Evolutionary conservation across 2,113 vertebrate species (phyloP), one percentile per base, ranked within the genome.

Genomic region (Cygnus atratus): DNA sequence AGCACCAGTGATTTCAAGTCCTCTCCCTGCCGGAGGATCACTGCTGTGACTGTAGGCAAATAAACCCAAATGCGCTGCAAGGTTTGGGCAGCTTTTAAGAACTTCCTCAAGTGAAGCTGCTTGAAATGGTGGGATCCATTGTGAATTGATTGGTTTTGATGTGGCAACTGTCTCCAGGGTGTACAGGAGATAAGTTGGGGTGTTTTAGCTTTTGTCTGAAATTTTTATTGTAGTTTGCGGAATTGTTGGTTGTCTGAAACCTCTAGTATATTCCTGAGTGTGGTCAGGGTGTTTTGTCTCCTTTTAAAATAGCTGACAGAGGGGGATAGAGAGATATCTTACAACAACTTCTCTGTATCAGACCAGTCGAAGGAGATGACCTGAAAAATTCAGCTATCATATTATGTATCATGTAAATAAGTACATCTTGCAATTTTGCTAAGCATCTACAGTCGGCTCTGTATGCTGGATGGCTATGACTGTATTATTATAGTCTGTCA

Each of bases 401-500:
- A 37, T 17, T 58, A 41, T 5, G 1, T 79, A 74, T 79, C 88
- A 90, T 79, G 66, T 44, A 79, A 95, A 78, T 94, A 96, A 96
- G 92, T 92, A 57, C 71, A 87, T 94, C 90, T 84, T 90, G 75
- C 57, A 37, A 17, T 83, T 48, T 88, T 95, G 90, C 76, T 93
- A 93, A 95, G 74, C 65, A 57, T 35, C 72, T 80, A 31, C 58
- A 86, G 44, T 83, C 5, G 9, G 35, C 59, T 73, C 21, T 83
- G 54, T 79, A 26, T 44, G 33, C 6, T 0, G 15, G 57, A 79
- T 91, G 59, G 82, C 71, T 90, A 77, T 77, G 90, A 76, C 84
- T 91, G 48, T 67, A 77, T 96, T 90, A 81, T 88, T 85, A 94
- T 85, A 93, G 92, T 93, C 91, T 97, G 82, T 95, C 93, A 76